Base-by-base conservation (phyloP, 2,888 invertebrate species). In the Drosophila cracens region DNA sequence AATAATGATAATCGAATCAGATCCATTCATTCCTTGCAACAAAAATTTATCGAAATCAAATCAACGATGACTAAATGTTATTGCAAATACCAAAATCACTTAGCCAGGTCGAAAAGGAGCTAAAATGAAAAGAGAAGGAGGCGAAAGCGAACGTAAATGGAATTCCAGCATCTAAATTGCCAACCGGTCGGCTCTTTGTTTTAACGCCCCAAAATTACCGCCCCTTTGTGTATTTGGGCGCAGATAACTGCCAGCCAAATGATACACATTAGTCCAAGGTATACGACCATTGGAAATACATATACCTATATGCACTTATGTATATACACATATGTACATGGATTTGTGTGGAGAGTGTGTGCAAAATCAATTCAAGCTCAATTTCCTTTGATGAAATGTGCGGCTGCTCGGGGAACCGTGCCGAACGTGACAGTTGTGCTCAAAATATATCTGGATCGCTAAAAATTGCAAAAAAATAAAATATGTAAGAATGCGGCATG, bases 381-480 rank as follows among this genome's bases (percentile, higher is more conserved):
- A 85, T 85, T 84, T 79, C 76, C 75, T 85, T 87, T 87, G 83
- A 87, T 79, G 76, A 83, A 83, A 83, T 83, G 79, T 73, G 66
- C 62, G 58, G 46, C 61, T 43, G 71, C 25, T 64, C 43, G 33
- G 74, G 52, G 31, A 52, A 51, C 40, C 53, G 58, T 62, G 62
- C 29, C 51, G 79, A 79, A 85, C 87, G 84, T 85, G 84, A 85
- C 85, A 85, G 70, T 81, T 79, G 82, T 75, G 70, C 70, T 54
- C 58, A 70, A 83, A 69, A 56, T 65, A 46, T 18, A 33, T 49
- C 25, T 27, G 27, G 38, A 33, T 31, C 36, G 46, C 36, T 53
- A 13, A 54, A 52, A 58, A 63, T 48, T 34, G 49, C 25, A 53
- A 5, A 67, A 48, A 59, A 65, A 21, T 8, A 29, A 10, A 27